These are phyloP conservation scores for Zootermopsis nevadensis DNA, from an alignment of 2,888 invertebrate species.

Conservation along the genomic window DNA sequence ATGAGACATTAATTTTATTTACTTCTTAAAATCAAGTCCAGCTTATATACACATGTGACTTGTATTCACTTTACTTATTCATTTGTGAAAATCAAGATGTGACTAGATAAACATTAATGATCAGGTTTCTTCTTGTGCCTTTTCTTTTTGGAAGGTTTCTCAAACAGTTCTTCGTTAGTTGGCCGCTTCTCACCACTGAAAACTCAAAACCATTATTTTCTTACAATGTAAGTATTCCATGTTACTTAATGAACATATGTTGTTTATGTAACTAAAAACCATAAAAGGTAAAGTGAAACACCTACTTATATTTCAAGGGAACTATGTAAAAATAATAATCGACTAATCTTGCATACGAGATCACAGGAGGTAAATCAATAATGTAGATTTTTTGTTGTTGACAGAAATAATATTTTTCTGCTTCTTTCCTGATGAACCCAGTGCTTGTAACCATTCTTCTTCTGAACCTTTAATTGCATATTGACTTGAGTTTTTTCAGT, in stretches of 20 bases:
- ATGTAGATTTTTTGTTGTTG: constrained; percentile 60
- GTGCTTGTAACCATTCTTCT: constrained; percentile 81
- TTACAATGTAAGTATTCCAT: not conserved
- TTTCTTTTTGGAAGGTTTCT: constrained; percentile 48
- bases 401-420: constrained; percentile 71
- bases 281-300: not conserved
- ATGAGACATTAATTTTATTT: too few relatives aligned
- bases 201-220: not conserved
- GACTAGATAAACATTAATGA: not conserved
- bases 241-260: not conserved
- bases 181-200: constrained; percentile 60
- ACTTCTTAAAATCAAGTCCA: too few relatives aligned
- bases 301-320: not conserved
- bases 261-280: not conserved
- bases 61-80: too few relatives aligned
- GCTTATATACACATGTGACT: too few relatives aligned
- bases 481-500: constrained; percentile 79
- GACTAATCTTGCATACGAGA: not conserved
- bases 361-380: not conserved
- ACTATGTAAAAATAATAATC: not conserved
- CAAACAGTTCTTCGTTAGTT: constrained; percentile 49
- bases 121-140: constrained; percentile 46
- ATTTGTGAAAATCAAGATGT: not conserved
- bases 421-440: constrained; percentile 65
- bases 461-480: constrained; percentile 90